phyloP scores from a whole-genome alignment of 2,113 vertebrate species.

The Dryoscopus gambensis region DNA sequence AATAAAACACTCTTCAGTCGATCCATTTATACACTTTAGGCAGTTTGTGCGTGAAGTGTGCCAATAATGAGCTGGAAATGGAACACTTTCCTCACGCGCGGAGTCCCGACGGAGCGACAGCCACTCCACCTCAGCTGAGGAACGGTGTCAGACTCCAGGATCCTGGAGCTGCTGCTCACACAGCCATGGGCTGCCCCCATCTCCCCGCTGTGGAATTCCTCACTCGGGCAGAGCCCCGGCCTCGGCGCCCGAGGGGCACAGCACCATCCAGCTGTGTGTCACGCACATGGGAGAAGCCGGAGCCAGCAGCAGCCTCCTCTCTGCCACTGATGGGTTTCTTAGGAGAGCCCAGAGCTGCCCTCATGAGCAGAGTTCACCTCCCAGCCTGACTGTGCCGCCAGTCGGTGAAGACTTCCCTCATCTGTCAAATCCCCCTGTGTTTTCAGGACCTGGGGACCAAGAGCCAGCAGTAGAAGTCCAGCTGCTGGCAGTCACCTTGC shows the following conservation, averaged over 20 bases:
- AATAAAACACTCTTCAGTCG: neutral
- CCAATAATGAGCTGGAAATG: neutral
- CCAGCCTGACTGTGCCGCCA: neutral
- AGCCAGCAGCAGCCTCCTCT: neutral
- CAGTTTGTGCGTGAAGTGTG: accelerated
- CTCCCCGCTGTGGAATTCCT: accelerated
- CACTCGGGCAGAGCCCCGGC: neutral
- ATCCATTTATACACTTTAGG: neutral
- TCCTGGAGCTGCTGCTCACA: neutral
- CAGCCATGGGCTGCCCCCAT: accelerated
- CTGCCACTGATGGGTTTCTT: accelerated
- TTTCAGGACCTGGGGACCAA: neutral
- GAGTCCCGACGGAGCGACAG: accelerated
- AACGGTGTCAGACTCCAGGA: neutral
- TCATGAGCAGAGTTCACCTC: neutral
- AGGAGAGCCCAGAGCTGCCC: neutral
- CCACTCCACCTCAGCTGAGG: neutral
- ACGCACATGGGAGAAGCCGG: accelerated
- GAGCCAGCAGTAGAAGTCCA: neutral
- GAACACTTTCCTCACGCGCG: accelerated
- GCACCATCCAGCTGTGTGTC: neutral
- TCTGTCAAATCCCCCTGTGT: no score
- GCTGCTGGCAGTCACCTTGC: neutral
- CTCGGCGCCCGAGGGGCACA: accelerated
- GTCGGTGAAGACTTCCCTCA: neutral